Conservation (phyloP, 1,140 invertebrate genomes). For the Neoseiulus cucumeris region DNA sequence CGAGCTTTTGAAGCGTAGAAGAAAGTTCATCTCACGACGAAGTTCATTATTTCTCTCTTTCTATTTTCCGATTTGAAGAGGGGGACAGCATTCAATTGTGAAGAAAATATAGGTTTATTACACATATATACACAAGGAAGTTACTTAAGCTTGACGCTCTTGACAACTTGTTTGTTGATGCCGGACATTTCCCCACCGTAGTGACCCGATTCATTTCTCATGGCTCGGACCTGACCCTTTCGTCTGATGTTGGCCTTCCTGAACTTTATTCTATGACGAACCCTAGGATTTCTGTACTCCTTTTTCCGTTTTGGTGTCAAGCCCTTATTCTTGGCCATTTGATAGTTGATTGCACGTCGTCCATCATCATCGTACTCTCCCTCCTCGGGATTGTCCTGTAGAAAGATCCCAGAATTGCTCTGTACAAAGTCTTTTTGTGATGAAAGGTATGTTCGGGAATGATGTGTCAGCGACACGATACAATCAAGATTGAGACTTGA, state of each 20-base stretch:
- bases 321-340: slow-evolving; percentile 88
- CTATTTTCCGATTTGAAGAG: no score
- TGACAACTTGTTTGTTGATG: slow-evolving; percentile 62
- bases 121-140: neutral
- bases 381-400: slow-evolving; percentile 11
- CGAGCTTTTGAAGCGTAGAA: no score
- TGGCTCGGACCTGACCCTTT: slow-evolving; percentile 59
- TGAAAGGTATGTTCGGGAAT: no score
- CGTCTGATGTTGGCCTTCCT: slow-evolving; percentile 68
- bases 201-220: slow-evolving; percentile 48
- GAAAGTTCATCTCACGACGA: no score
- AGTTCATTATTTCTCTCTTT: no score
- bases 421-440: no score
- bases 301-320: slow-evolving; percentile 69
- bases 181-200: slow-evolving; percentile 79
- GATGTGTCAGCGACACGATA: no score
- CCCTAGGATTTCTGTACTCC: slow-evolving; percentile 72
- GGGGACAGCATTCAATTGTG: no score
- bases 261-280: slow-evolving; percentile 75
- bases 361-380: slow-evolving; percentile 20
- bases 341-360: slow-evolving; percentile 54
- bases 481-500: no score
- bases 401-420: no score
- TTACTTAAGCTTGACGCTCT: slow-evolving; percentile 63
- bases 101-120: no score